Evolutionary conservation across 2,888 invertebrate species (phyloP), one percentile per base, ranked within the genome.

Genomic region (Platycheirus albimanus): DNA sequence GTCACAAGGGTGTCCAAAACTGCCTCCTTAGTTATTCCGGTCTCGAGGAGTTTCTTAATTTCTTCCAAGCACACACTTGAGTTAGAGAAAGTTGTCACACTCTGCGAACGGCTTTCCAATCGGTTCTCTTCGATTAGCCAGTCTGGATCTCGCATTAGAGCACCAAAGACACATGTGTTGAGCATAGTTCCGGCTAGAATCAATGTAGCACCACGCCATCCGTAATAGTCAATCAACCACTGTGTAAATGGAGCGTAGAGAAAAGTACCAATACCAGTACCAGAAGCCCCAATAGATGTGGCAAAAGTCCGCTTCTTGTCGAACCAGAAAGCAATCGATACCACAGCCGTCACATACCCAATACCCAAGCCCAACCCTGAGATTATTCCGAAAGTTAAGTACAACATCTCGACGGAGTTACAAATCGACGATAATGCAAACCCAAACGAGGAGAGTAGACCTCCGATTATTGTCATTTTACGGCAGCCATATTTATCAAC

Each of bases 311-410:
- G 93, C 88, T 95, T 95, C 90, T 96, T 96, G 87, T 97, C 97
- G 90, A 98, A 98, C 95, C 97, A 98, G 89, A 96, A 97, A 6
- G 97, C 97, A 75, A 98, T 96, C 67, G 96, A 95, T 4, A 97
- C 97, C 4, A 97, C 97, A 5, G 97, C 97, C 1, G 97, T 96
- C 10, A 97, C 97, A 88, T 97, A 97, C 63, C 96, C 96, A 67
- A 90, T 90, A 5, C 97, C 96, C 84, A 97, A 91, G 0, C 97
- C 97, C 76, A 97, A 89, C 0, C 97, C 97, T 58, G 96, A 95
- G 30, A 97, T 93, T 0, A 97, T 93, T 33, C 97, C 97, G 89
- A 97, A 97, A 0, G 96, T 97, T 63, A 97, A 88, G 92, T 95
- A 96, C 92, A 97, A 93, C 91, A 95, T 92, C 90, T 95, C 95